These are phyloP conservation scores for Cecropterus lyciades DNA, from an alignment of 1,140 invertebrate species.

Conservation along the genomic window DNA sequence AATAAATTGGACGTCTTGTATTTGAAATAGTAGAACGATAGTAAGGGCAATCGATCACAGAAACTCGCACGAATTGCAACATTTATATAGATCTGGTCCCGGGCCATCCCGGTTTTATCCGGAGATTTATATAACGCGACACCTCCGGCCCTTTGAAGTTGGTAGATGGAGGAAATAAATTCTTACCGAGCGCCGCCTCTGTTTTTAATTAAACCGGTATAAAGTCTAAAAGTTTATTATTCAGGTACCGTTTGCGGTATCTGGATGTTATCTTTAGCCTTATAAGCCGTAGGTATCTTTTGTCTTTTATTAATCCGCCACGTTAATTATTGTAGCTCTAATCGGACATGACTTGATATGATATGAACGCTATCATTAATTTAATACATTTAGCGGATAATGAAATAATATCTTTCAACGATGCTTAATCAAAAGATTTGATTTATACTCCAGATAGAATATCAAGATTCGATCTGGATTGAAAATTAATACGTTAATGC, in stretches of 20 bases:
- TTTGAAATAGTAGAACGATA: slow-evolving; percentile 67
- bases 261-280: slow-evolving; percentile 32
- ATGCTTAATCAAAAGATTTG: slow-evolving; percentile 18
- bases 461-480: neutral
- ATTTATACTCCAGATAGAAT: neutral
- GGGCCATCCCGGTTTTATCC: slow-evolving; percentile 64
- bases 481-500: neutral
- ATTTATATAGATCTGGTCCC: slow-evolving; percentile 65
- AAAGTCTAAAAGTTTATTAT: slow-evolving; percentile 56
- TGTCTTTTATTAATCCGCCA: slow-evolving; percentile 36
- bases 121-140: slow-evolving; percentile 73
- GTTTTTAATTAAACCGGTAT: slow-evolving; percentile 77
- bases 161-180: slow-evolving; percentile 70
- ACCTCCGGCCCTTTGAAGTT: slow-evolving; percentile 76
- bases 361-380: neutral
- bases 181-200: slow-evolving; percentile 53
- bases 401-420: slow-evolving; percentile 1
- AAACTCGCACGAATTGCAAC: slow-evolving; percentile 64
- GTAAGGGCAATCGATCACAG: slow-evolving; percentile 65
- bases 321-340: slow-evolving; percentile 31
- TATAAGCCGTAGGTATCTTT: slow-evolving; percentile 27
- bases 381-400: neutral
- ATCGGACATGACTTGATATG: slow-evolving; percentile 17
- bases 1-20: slow-evolving; percentile 68
- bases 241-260: slow-evolving; percentile 41